These are phyloP conservation scores for Frankliniella fusca DNA, from an alignment of 2,888 invertebrate species.

Conservation along the genomic window DNA sequence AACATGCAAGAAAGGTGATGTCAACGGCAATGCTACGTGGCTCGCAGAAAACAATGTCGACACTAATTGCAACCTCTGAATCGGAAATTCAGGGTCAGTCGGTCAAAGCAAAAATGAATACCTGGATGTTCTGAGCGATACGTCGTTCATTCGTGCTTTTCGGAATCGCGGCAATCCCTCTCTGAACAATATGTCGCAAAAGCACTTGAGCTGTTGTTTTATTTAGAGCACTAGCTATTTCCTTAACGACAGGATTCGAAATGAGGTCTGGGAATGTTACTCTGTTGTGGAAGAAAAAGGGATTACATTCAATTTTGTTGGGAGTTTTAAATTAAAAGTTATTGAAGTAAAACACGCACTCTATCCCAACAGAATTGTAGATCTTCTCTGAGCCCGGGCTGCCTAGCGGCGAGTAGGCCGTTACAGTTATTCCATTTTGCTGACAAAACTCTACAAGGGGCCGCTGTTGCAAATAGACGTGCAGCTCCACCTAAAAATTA, in stretches of 20 bases:
- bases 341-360: not conserved
- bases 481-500: slow-evolving; percentile 48
- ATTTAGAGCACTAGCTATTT: slow-evolving; percentile 56
- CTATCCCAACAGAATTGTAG: not conserved
- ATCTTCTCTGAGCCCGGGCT: slow-evolving; percentile 54
- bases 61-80: not conserved
- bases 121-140: slow-evolving; percentile 68
- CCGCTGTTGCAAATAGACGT: slow-evolving; percentile 50
- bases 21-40: not conserved
- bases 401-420: slow-evolving; percentile 76
- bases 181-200: slow-evolving; percentile 67
- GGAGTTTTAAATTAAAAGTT: not conserved
- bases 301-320: not conserved
- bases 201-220: slow-evolving; percentile 74
- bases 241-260: slow-evolving; percentile 49
- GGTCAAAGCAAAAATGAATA: slow-evolving; percentile 43
- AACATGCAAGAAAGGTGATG: not conserved
- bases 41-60: not conserved
- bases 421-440: slow-evolving; percentile 60
- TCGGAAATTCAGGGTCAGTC: not conserved
- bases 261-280: not conserved
- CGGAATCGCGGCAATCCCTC: slow-evolving; percentile 71
- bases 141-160: slow-evolving; percentile 73
- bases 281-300: not conserved
- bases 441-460: slow-evolving; percentile 50